Conservation (phyloP, 2,888 invertebrate species). For the Phrixothrix hirtus region DNA sequence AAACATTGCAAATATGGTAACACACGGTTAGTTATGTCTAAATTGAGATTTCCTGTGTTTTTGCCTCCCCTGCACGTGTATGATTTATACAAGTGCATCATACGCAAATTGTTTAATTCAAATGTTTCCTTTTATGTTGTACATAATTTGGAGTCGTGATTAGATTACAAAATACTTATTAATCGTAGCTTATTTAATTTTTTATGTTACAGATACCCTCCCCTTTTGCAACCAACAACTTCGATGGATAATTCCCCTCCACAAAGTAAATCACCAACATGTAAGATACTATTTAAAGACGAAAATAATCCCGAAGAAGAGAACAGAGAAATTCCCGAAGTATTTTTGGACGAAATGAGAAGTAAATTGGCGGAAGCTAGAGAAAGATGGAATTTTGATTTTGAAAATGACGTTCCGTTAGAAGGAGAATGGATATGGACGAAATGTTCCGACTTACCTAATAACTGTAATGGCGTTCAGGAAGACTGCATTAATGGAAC, state of each 20-base stretch:
- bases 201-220: background rate
- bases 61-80: slow-evolving; percentile 26
- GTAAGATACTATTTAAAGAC: background rate
- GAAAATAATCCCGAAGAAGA: background rate
- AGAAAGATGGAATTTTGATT: slow-evolving; percentile 62
- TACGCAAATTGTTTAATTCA: slow-evolving; percentile 23
- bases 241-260: background rate
- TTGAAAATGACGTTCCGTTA: slow-evolving; percentile 56
- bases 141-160: slow-evolving; percentile 16
- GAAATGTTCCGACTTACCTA: slow-evolving; percentile 16
- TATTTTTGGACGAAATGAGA: background rate
- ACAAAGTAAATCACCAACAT: background rate
- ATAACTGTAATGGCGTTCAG: background rate
- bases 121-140: slow-evolving; percentile 11
- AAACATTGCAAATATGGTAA: slow-evolving; percentile 29
- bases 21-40: slow-evolving; percentile 23
- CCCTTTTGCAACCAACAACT: background rate
- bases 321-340: background rate
- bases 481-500: too few relatives aligned
- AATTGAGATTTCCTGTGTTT: slow-evolving; percentile 29
- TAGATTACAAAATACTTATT: slow-evolving; percentile 10
- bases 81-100: slow-evolving; percentile 26
- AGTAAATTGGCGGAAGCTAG: slow-evolving; percentile 44
- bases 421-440: slow-evolving; percentile 59
- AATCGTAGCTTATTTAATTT: slow-evolving; percentile 1